Base-by-base conservation (phyloP, 2,113 vertebrate genomes). In the Phainopepla nitens region DNA sequence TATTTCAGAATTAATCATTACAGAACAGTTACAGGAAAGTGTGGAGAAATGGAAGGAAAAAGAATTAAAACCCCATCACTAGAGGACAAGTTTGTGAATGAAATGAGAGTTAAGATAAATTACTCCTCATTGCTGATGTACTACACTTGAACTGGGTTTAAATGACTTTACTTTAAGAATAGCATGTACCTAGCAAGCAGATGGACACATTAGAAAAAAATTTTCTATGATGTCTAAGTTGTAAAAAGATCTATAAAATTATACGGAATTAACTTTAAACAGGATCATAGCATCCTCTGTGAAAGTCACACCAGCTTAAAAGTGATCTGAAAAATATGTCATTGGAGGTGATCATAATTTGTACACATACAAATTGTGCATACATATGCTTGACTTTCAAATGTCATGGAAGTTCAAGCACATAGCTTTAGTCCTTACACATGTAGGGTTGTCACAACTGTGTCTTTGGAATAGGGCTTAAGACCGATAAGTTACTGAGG, bases 1-100 rank as follows among this genome's bases (percentile, higher is more conserved):
- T 96, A 85, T 95, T 94, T 95, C 31, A 81, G 62, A 95, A 93
- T 90, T 80, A 94, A 86, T 93, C 60, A 39, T 39, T 89, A 76
- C 53, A 90, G 72, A 89, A 21, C 14, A 84, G 42, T 69, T 69
- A 79, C 14, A 61, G 19, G 31, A 77, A 93, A 82, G 42, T 39
- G 13, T 71, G 17, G 7, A 76, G 57, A 58, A 91, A 81, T 49
- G 14, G 8, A 72, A 13, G 9, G 28, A 77, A 22, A 64, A n/a
- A 71, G 25, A 85, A 87, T 61, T 51, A 68, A 54, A 94, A 42
- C 7, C 44, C 21, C 3, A 41, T 71, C 23, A 84, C 22, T 70
- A 53, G 27, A 89, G 41, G 64, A 80, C 31, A 93, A 82, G 51
- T 80, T 49, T 89, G 56, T 36, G 18, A 94, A 91, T 79, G 25